Evolutionary conservation across 2,797 vertebrate genomes (phyloP).

Genomic region (Sorex maritimensis): DNA sequence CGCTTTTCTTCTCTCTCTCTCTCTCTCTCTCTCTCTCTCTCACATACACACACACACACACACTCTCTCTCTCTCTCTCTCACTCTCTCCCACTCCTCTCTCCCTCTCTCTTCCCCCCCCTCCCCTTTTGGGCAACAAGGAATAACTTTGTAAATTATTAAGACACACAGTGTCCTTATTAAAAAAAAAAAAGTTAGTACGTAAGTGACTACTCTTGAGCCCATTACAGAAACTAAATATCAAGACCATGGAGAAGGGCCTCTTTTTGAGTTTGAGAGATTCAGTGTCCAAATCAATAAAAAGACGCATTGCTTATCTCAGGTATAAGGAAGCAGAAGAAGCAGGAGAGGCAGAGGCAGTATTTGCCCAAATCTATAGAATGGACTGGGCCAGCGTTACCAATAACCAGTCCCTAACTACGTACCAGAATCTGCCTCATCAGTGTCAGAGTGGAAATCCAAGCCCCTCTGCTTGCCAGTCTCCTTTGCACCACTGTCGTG

Average conservation of each 20-base stretch:
- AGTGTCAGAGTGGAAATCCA: conserved; percentile 12
- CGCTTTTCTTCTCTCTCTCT: too few relatives aligned
- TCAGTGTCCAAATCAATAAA: not conserved
- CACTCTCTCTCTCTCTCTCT: too few relatives aligned
- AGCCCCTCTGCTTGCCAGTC: not conserved
- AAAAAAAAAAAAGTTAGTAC: not conserved
- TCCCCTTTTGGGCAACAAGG: too few relatives aligned
- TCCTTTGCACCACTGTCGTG: not conserved
- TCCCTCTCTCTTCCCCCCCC: too few relatives aligned
- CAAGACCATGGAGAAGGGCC: not conserved
- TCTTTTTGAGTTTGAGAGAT: not conserved
- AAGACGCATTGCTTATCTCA: not conserved
- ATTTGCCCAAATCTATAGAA: not conserved
- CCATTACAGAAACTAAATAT: not conserved
- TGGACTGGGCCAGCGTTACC: not conserved
- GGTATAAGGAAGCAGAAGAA: conserved; percentile 1
- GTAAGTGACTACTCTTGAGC: not conserved
- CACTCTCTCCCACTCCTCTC: too few relatives aligned
- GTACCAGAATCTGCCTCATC: not conserved
- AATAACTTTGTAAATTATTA: too few relatives aligned
- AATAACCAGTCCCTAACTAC: not conserved
- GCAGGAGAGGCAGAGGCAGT: not conserved
- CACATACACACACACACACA: too few relatives aligned
- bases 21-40: too few relatives aligned
- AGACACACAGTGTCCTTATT: too few relatives aligned